Evolutionary conservation across 2,113 vertebrate genomes (phyloP).

Genomic region (Crotalus tigris): DNA sequence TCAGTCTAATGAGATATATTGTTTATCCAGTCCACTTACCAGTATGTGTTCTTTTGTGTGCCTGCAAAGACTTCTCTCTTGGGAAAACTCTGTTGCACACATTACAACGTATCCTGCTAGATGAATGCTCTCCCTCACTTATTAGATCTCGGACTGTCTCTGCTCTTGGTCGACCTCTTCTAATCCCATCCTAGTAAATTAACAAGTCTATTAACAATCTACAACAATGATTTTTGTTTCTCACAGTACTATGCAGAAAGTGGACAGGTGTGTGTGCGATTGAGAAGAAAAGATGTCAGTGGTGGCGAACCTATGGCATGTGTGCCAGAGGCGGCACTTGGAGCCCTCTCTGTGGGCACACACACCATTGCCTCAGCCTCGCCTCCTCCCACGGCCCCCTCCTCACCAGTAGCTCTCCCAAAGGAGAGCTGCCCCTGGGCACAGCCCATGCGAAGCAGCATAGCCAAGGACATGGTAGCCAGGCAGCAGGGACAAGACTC

Average conservation of each 20-base stretch:
- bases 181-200: constrained; percentile 81
- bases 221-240: neutral
- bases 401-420: too few species aligned
- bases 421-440: too few species aligned
- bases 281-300: neutral
- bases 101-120: constrained; percentile 95
- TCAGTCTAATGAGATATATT: neutral
- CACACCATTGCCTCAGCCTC: too few species aligned
- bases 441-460: too few species aligned
- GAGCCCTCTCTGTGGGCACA: too few species aligned
- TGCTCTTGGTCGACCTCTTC: constrained; percentile 89
- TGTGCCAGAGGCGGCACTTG: too few species aligned
- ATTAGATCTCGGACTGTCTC: constrained; percentile 94
- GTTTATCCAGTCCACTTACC: constrained; percentile 70
- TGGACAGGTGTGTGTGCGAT: too few species aligned
- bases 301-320: too few species aligned
- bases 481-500: too few species aligned
- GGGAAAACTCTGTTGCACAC: constrained; percentile 97
- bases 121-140: constrained; percentile 90
- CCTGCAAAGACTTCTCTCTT: constrained; percentile 93
- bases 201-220: neutral
- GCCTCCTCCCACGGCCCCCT: too few species aligned
- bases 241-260: too few species aligned
- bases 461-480: too few species aligned
- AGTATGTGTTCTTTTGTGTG: constrained; percentile 96